A percentile compares a stretch with the other conserved stretches of the same genome.
phyloP scores from a whole-genome alignment of 2,888 invertebrate genomes.

The Epirrita christyi region DNA sequence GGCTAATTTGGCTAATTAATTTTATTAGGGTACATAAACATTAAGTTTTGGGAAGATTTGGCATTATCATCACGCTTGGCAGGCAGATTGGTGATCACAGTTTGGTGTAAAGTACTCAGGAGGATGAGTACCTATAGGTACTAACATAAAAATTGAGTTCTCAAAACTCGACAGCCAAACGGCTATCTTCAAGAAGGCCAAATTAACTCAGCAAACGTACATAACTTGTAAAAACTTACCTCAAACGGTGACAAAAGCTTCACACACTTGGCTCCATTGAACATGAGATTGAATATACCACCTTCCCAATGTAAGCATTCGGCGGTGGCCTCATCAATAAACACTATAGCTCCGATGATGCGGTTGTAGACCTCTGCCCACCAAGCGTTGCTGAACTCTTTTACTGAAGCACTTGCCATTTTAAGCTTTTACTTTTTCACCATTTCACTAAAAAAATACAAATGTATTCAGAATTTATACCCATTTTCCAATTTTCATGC shows the following conservation, averaged over 20 bases:
- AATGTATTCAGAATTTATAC: neutral
- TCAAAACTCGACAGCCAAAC: too few species aligned
- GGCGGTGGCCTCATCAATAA: constrained; percentile 85
- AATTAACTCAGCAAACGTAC: too few species aligned
- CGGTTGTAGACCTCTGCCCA: constrained; percentile 86
- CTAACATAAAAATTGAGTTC: too few species aligned
- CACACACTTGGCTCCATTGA: constrained; percentile 86
- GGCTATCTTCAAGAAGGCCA: too few species aligned
- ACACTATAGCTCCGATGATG: constrained; percentile 86
- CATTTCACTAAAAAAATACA: constrained; percentile 1
- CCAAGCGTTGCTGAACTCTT: constrained; percentile 79
- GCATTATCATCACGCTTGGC: too few species aligned
- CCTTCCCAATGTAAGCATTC: constrained; percentile 90
- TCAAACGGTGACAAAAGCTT: constrained; percentile 87
- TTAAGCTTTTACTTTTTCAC: constrained; percentile 9
- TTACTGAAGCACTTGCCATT: constrained; percentile 60
- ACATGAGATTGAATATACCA: constrained; percentile 83
- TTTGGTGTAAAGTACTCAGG: too few species aligned
- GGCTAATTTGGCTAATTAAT: too few species aligned
- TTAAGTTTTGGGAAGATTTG: too few species aligned
- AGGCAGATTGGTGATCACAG: too few species aligned
- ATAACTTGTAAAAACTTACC: constrained; percentile 60
- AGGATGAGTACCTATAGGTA: too few species aligned
- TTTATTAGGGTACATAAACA: too few species aligned
- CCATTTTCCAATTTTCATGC: neutral